Base-by-base conservation (phyloP, 2,797 vertebrate genomes). In the Meda fulgida region DNA sequence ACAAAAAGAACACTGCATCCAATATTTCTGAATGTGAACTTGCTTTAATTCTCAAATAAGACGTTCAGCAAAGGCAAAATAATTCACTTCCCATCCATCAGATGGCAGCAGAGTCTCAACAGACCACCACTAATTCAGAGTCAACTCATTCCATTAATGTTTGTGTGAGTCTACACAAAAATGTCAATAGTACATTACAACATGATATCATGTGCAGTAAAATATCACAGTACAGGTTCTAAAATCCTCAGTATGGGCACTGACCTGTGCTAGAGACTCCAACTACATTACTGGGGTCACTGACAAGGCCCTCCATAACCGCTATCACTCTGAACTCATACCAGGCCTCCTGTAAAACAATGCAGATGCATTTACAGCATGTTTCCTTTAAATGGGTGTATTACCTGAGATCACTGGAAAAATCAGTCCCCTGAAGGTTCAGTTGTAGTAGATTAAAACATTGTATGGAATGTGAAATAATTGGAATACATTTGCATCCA, bases 191-290 rank as follows among this genome's bases (percentile, higher is more conserved):
- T 48, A 48, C 46, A 63, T 85, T 88, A 81, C 72, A 58, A 88
- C 84, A 76, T 51, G 23, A 51, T n/a, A 34, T 65, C 10, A 63
- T 31, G 67, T 34, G 29, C 9, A 53, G 40, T 65, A 51, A n/a
- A 65, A 65, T 83, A 4, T 58, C 36, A 31, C 51, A 6, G 16
- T 70, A 55, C 43, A 48, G 4, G 10, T 60, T 60, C 34, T 48
- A 78, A 78, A 78, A 77, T 23, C 34, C 53, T 55, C 34, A 5
- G 19, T 10, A 55, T 21, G 7, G 46, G 19, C 46, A 66, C 91
- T 94, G 93, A 99, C 98, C 98, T 97, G 98, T 98, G 89, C 98
- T 99, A 92, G 98, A 99, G 89, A 99, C 97, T 5, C 98, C 98
- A 40, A 98, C 98, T 40, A 97, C 89, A 81, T 99, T 99, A 93